Percentiles rank a stretch among this genome's conserved stretches.
phyloP scores from a whole-genome alignment of 2,797 vertebrate species.

The Clarias fuscus region DNA sequence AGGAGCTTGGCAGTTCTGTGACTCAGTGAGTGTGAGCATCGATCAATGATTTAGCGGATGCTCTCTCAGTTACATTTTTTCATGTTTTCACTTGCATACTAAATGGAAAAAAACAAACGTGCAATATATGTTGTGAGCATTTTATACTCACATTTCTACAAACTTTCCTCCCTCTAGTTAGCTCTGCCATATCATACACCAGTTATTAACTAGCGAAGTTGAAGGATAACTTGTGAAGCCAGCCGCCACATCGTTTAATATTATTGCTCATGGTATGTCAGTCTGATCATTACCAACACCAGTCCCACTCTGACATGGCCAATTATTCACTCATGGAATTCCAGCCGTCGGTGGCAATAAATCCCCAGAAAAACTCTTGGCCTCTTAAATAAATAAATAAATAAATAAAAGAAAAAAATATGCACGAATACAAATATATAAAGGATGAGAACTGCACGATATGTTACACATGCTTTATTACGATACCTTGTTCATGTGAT shows the following conservation, averaged over 20 bases:
- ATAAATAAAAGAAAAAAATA: too few relatives aligned
- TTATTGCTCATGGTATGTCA: neutral
- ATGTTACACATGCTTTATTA: slow-evolving; percentile 25
- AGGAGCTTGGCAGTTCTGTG: slow-evolving; percentile 63
- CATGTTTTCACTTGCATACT: slow-evolving; percentile 17
- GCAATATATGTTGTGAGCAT: neutral
- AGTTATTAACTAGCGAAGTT: neutral
- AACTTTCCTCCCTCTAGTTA: neutral
- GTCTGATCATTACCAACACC: neutral
- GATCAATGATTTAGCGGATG: slow-evolving; percentile 71
- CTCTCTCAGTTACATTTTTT: slow-evolving; percentile 52
- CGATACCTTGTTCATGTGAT: slow-evolving; percentile 2
- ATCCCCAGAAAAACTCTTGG: slow-evolving; percentile 12
- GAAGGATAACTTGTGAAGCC: neutral
- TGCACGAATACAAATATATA: slow-evolving; percentile 12
- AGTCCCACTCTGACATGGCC: too few relatives aligned
- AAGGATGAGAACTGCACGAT: slow-evolving; percentile 23
- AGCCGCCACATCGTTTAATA: neutral
- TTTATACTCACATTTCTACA: neutral
- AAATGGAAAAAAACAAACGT: slow-evolving; percentile 20
- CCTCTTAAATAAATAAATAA: slow-evolving; percentile 32
- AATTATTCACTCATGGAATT: neutral
- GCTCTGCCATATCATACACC: neutral
- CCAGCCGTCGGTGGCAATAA: neutral
- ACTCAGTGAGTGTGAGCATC: slow-evolving; percentile 70